phyloP scores from a whole-genome alignment of 2,797 vertebrate species.

The Chelon labrosus region DNA sequence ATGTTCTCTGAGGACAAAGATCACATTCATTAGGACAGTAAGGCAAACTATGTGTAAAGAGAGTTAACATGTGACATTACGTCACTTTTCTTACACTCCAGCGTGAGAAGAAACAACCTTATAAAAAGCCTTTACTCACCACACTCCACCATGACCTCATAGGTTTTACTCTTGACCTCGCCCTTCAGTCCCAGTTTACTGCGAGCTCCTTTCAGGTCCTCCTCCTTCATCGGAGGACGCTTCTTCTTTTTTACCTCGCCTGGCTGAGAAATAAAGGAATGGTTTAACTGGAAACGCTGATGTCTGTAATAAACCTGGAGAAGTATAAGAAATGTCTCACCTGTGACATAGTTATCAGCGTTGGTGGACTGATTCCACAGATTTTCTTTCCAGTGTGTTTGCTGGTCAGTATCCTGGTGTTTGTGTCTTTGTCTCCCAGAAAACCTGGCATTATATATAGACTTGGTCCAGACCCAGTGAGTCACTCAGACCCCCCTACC shows the following conservation, averaged over 20 bases:
- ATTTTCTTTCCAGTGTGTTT: slow-evolving; percentile 1
- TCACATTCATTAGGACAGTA: not conserved
- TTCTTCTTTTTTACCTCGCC: slow-evolving; percentile 93
- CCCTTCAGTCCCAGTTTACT: slow-evolving; percentile 91
- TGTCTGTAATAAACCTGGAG: no score
- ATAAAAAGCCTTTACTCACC: slow-evolving; percentile 85
- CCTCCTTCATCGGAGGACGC: slow-evolving; percentile 92
- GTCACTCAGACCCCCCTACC: slow-evolving; percentile 50
- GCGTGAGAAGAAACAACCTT: slow-evolving; percentile 10
- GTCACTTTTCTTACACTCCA: not conserved
- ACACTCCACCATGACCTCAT: slow-evolving; percentile 95
- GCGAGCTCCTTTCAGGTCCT: slow-evolving; percentile 96
- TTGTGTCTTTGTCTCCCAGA: slow-evolving; percentile 41
- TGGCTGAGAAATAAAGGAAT: slow-evolving; percentile 52
- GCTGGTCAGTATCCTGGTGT: slow-evolving; percentile 29
- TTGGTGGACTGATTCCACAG: slow-evolving; percentile 14
- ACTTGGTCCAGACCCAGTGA: slow-evolving; percentile 49
- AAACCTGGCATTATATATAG: slow-evolving; percentile 74
- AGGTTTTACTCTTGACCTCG: slow-evolving; percentile 96
- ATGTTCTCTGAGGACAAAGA: not conserved
- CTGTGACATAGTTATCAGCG: slow-evolving; percentile 81
- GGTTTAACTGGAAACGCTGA: no score
- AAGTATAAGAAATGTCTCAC: slow-evolving; percentile 43
- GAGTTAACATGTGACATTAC: not conserved
- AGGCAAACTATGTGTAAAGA: not conserved